Evolutionary conservation across 2,113 vertebrate species (phyloP).

Genomic region (Syrrhaptes paradoxus): DNA sequence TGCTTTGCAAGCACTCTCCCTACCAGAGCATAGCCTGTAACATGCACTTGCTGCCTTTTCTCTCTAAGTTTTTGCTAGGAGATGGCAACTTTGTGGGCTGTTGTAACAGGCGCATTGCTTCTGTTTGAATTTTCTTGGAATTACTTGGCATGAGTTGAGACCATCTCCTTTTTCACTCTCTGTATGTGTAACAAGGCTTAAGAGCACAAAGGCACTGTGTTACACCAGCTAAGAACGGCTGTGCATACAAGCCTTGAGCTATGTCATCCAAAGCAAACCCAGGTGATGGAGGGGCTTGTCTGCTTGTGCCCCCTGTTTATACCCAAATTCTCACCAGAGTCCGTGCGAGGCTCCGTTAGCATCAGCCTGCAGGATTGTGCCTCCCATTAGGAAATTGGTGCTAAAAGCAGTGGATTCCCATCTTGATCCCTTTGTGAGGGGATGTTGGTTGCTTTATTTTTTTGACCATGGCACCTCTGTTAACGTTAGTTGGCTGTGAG

Average conservation of each 20-base stretch:
- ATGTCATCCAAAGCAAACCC: background rate
- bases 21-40: background rate
- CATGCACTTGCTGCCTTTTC: background rate
- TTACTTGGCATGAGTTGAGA: background rate
- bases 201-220: background rate
- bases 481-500: background rate
- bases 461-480: background rate
- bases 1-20: background rate
- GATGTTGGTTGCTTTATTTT: background rate
- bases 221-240: background rate
- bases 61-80: background rate
- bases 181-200: background rate
- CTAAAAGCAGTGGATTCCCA: background rate
- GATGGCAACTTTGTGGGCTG: background rate
- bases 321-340: background rate
- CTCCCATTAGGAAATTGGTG: accelerated
- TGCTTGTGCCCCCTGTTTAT: background rate
- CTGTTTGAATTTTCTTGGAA: background rate
- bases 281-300: accelerated
- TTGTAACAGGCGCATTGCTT: background rate
- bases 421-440: background rate
- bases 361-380: accelerated
- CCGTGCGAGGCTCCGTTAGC: accelerated
- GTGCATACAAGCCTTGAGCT: background rate
- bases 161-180: background rate